Base-by-base conservation (phyloP, 2,888 invertebrate species). In the Tetropium fuscum region DNA sequence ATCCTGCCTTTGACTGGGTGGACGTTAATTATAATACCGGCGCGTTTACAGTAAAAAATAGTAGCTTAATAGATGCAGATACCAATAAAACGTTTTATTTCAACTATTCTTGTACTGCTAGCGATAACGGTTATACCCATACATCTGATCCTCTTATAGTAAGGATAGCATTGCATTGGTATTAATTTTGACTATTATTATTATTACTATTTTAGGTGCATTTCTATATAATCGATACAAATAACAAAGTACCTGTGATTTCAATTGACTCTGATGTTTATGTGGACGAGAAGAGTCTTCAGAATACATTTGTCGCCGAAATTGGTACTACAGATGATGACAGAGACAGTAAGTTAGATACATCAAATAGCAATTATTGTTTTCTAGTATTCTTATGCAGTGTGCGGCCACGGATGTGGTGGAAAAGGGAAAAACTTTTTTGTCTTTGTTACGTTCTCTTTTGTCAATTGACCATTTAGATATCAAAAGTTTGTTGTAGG, bases 191-290 rank as follows among this genome's bases (percentile, higher is more conserved):
- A 32, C 5, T 10, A n/a, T 32, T 8, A 20, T 18, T 13, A 32
- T 41, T 20, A 3, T 53, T 38, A 6, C 22, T 59, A 40, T 70
- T 77, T 8, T 75, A 88, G 88, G 83, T 88, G 59, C 66, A 74
- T 8, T 87, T 89, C 27, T 74, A 78, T 53, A 85, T 89, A 10
- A 83, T 83, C 1, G 89, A 89, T 73, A 84, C 84, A 0, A 90
- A 90, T 78, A 87, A 89, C 76, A 84, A 86, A 71, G 61, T 66
- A 8, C 89, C 86, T 0, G 73, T 78, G 43, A 70, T 79, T 8
- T 43, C 66, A 30, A 11, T 83, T 65, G 38, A 0, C 75, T 71
- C 0, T 79, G 40, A 0, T 74, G 72, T 0, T 79, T 69, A 73
- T 34, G 80, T 88, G 8, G 80, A 77, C 59, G 88, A 88, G 79